These are phyloP conservation scores for Oreochromis spilurus DNA, from an alignment of 2,113 vertebrate genomes.

Conservation along the genomic window DNA sequence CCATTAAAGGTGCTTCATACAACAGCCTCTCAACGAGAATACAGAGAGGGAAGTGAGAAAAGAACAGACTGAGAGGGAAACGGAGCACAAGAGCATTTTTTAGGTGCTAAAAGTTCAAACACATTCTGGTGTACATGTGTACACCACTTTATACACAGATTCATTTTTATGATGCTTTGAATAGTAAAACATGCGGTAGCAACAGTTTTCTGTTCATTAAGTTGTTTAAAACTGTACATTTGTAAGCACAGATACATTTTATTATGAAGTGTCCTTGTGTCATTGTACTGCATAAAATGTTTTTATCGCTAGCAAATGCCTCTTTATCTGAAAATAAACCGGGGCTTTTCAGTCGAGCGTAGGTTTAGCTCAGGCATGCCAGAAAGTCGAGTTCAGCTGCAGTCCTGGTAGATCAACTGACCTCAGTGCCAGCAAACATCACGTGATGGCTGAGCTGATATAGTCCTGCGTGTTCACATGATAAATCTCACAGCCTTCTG, in stretches of 20 bases:
- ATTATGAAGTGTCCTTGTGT: neutral
- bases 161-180: neutral
- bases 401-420: neutral
- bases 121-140: neutral
- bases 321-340: neutral
- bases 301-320: neutral
- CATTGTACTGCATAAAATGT: neutral
- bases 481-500: neutral
- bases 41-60: constrained; percentile 46
- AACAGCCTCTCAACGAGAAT: constrained; percentile 57
- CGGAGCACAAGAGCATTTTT: constrained; percentile 35
- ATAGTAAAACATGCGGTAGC: neutral
- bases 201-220: neutral
- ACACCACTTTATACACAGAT: neutral
- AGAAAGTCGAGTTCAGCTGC: neutral
- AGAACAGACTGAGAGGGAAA: constrained; percentile 27
- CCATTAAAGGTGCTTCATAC: constrained; percentile 68
- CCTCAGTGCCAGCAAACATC: neutral
- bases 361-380: neutral
- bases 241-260: neutral
- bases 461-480: neutral
- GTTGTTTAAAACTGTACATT: neutral
- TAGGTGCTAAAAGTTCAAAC: constrained; percentile 30
- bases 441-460: neutral
- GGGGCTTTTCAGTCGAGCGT: neutral